A percentile compares a stretch with the other conserved stretches of the same genome.
Evolutionary conservation across 2,113 vertebrate genomes (phyloP).

Genomic region (Struthio camelus): DNA sequence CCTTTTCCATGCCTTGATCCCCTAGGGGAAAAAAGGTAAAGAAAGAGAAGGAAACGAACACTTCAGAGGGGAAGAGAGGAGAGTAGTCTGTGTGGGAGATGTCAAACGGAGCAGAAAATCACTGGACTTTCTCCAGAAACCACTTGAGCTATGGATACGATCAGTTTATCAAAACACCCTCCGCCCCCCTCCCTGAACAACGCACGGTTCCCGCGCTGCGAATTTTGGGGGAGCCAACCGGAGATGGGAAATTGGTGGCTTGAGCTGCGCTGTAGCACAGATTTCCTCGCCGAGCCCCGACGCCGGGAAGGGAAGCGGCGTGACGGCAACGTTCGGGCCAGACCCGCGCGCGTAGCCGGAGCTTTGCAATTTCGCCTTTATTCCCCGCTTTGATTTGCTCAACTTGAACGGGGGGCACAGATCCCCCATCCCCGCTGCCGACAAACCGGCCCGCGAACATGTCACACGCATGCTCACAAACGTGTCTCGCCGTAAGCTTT

Average conservation of each 20-base stretch:
- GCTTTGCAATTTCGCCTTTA: slow-evolving; percentile 5
- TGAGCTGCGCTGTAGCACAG: background rate
- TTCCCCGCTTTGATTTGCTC: slow-evolving; percentile 44
- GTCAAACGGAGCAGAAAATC: slow-evolving; percentile 47
- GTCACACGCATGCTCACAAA: slow-evolving; percentile 22
- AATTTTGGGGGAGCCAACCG: background rate
- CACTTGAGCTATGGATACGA: slow-evolving; percentile 51
- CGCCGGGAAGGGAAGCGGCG: background rate
- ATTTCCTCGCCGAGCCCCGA: background rate
- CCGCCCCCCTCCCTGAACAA: accelerated
- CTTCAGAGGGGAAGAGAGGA: slow-evolving; percentile 2
- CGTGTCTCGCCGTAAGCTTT: background rate
- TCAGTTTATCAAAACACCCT: slow-evolving; percentile 61
- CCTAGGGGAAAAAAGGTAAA: background rate
- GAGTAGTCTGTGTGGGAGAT: slow-evolving; percentile 47
- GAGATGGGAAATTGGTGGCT: accelerated
- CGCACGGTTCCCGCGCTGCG: background rate
- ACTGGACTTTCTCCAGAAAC: slow-evolving; percentile 65
- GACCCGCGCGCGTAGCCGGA: background rate
- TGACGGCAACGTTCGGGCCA: background rate
- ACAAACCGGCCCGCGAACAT: slow-evolving; percentile 7
- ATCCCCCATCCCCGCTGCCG: background rate
- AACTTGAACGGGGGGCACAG: background rate
- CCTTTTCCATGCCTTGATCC: background rate
- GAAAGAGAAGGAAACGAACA: background rate